A percentile compares a stretch with the other conserved stretches of the same genome.
Evolutionary conservation across 2,888 invertebrate genomes (phyloP).

Genomic region (Xanthostigma xanthostigma): DNA sequence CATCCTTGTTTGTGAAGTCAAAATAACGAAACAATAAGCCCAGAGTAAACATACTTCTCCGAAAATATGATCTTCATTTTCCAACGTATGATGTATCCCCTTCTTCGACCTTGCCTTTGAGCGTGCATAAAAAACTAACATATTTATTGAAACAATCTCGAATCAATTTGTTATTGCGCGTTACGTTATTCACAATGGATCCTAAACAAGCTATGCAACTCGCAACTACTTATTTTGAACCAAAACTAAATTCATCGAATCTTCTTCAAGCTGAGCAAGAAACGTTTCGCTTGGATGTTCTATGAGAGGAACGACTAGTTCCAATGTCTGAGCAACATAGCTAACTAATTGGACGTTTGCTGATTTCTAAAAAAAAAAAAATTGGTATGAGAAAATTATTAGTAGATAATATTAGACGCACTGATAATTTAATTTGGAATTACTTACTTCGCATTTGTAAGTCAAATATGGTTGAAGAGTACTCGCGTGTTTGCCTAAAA

Average conservation of each 20-base stretch:
- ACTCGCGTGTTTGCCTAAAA: slow-evolving; percentile 86
- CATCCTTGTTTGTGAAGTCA: slow-evolving; percentile 46
- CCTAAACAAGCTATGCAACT: slow-evolving; percentile 92
- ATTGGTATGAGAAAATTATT: neutral
- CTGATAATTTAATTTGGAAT: slow-evolving; percentile 4
- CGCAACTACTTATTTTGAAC: slow-evolving; percentile 75
- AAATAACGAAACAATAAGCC: slow-evolving; percentile 89
- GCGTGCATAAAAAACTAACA: slow-evolving; percentile 43
- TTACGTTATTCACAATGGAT: slow-evolving; percentile 90
- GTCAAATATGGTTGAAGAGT: slow-evolving; percentile 92
- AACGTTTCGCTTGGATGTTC: slow-evolving; percentile 97
- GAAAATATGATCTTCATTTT: slow-evolving; percentile 49
- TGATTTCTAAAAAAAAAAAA: slow-evolving; percentile 38
- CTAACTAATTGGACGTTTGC: slow-evolving; percentile 76
- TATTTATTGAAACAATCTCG: slow-evolving; percentile 88
- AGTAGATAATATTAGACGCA: neutral
- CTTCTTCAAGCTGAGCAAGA: slow-evolving; percentile 88
- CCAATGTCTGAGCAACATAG: slow-evolving; percentile 76
- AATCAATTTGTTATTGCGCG: slow-evolving; percentile 86
- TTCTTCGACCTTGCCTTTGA: slow-evolving; percentile 36
- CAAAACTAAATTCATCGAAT: slow-evolving; percentile 83
- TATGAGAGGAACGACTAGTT: slow-evolving; percentile 90
- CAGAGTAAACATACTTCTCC: slow-evolving; percentile 85
- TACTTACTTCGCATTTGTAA: slow-evolving; percentile 65
- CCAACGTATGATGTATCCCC: slow-evolving; percentile 34